Base-by-base conservation (phyloP, 2,888 invertebrate genomes). In the Meteorus cinctellus region DNA sequence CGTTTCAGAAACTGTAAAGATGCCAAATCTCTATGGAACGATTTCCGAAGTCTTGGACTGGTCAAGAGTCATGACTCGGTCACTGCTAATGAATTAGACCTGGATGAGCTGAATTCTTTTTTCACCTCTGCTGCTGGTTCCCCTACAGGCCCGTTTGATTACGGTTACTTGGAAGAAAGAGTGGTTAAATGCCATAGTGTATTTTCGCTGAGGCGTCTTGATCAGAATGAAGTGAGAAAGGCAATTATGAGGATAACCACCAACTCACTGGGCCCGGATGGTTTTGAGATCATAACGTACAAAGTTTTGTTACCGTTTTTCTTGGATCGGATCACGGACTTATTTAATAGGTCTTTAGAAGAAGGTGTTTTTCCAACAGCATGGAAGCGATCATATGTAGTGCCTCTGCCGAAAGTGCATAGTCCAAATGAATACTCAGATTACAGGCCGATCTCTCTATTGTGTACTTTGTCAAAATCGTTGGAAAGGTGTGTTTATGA, bases 391-490 rank as follows among this genome's bases (percentile, higher is more conserved):
- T 59, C 60, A 4, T 60, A 60, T 36, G 60, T 71, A 10, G 1
- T 8, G 41, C 36, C 59, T 4, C n/a, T 71, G 1, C 62, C 12
- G 4, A 74, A 74, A 59, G 48, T 71, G n/a, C 0, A 27, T 45
- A 1, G 24, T 45, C 0, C 77, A 70, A 1, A 16, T n/a, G 4
- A 27, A 51, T 75, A 48, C 16, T 62, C 71, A 0, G 73, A 79
- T 16, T 73, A 69, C 6, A 55, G 72, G 1, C 77, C 75, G 0
- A 75, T 79, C 0, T 75, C 79, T 62, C 73, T 14, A 59, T 67
- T 31, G 48, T 10, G 14, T 77, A 1, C 16, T 27, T 0, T 41
- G 73, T 1, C 55, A 19, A 55, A 75, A 78, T 29, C 66, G 73
- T 16, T n/a, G 45, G 34, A 34, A 6, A 34, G 34, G 6, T 34